Evolutionary conservation across 2,113 vertebrate genomes (phyloP), one percentile per base, ranked within the genome.

Genomic region (Australoheros scitulus): DNA sequence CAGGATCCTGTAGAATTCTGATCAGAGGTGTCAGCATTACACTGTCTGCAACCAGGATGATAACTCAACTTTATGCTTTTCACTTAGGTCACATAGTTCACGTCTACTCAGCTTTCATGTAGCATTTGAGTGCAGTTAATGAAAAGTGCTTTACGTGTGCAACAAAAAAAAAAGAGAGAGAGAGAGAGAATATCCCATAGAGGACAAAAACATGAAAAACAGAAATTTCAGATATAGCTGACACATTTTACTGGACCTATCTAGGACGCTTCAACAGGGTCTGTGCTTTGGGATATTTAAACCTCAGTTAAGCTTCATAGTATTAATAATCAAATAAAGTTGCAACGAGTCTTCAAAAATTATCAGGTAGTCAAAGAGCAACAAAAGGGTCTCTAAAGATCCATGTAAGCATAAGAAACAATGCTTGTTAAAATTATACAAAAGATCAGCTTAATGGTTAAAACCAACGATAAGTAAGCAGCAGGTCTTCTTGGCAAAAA

Each of bases 11-110:
- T 20, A 7, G 63, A 36, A 29, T 20, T 47, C 50, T 56, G 41
- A 47, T 64, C 59, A 65, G 4, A 61, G 76, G 59, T 34, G 78
- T 84, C 81, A 78, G 64, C 79, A 52, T 52, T 26, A 29, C 76
- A 2, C 8, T 20, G 24, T 43, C 76, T 80, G 60, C 8, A 63
- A 22, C 20, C 32, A 29, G 38, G 26, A 52, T 61, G 75, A 88
- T 61, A 59, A 60, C 58, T 85, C 41, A 20, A 1, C 36, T 76
- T 55, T 24, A 2, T 14, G 29, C 56, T 75, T 81, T 50, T 52
- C 76, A 41, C 59, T n/a, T n/a, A 17, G 29, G 41, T 24, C 60
- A 29, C 11, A 26, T 6, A 43, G 47, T 5, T 81, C 14, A 75
- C 56, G 70, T 1, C 47, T 29, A 8, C 52, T 29, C 22, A 41